Evolutionary conservation across 64 coral and sea anemone genomes (phyloP).

Genomic region (Montipora efflorescens): DNA sequence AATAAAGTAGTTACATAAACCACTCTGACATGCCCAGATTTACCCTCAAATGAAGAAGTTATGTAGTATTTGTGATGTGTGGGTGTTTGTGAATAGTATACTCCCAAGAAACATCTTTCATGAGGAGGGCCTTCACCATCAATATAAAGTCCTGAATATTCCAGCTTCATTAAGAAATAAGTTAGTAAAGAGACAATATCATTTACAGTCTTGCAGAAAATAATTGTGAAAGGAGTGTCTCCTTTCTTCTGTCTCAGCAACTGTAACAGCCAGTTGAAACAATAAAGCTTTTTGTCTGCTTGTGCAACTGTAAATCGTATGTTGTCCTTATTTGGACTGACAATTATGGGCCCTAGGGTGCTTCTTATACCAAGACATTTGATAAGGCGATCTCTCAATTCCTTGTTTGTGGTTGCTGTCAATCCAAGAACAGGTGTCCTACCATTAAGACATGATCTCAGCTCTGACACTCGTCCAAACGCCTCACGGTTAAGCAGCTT

Average conservation of each 20-base stretch:
- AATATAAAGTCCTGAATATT: constrained; percentile 8
- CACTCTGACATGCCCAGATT: neutral
- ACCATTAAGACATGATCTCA: constrained; percentile 38
- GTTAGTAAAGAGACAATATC: constrained; percentile 25
- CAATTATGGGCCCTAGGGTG: neutral
- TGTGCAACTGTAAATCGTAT: constrained; percentile 29
- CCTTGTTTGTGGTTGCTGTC: constrained; percentile 55
- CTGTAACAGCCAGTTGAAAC: constrained; percentile 57
- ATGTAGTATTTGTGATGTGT: neutral
- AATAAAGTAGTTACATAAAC: neutral
- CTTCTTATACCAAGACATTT: constrained; percentile 25
- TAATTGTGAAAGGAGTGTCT: constrained; percentile 19
- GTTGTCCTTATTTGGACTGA: constrained; percentile 53
- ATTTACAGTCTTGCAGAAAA: constrained; percentile 14
- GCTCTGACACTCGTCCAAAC: constrained; percentile 42
- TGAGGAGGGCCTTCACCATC: neutral
- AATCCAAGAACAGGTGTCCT: constrained; percentile 2
- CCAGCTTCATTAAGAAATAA: constrained; percentile 44
- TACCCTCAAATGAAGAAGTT: constrained; percentile 15
- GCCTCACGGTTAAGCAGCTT: constrained; percentile 64
- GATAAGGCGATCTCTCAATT: constrained; percentile 17
- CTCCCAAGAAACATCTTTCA: constrained; percentile 9
- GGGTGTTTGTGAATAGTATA: constrained; percentile 33
- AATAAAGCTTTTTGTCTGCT: constrained; percentile 27
- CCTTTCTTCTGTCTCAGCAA: neutral